Evolutionary conservation across 1,140 invertebrate genomes (phyloP), one percentile per base, ranked within the genome.

Genomic region (Battus philenor): DNA sequence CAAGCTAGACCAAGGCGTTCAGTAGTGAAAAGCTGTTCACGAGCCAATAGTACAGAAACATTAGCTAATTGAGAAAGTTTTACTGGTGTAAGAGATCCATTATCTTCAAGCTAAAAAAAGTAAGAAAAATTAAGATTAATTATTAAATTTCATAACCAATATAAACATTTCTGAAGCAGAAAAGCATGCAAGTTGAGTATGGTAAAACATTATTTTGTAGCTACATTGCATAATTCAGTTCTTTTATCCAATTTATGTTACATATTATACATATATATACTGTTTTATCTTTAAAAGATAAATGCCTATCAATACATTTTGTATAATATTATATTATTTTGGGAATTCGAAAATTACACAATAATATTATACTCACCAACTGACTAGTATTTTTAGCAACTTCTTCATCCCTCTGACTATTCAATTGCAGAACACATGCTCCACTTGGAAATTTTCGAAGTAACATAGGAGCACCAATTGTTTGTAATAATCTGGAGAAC

Each of bases 381-480:
- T 91, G 86, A 31, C 88, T 75, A 45, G 94, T 95, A 47, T 90
- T 86, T 65, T 91, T 89, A 20, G 93, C 91, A 43, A 96, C 89
- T 54, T 91, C 87, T 51, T 91, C 90, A 86, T 97, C 94, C 81
- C 92, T 90, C 47, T 96, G 92, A 16, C 90, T 91, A 52, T 90
- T 89, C 20, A 94, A 81, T 74, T 98, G 95, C 11, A 99, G 77
- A 1, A 98, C 95, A 87, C 93, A 93, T 4, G 97, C 95, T 10
- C 96, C 96, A 73, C 94, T 97, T 16, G 95, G 94, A 87, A 98
- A 98, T 54, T 90, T 89, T 50, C 93, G 90, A 15, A 98, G 79
- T 43, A 91, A 92, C 52, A 98, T 87, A 4, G 96, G 93, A 12
- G 94, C 85, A 88, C 74, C 84, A 70, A 95, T 68, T 73, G 83